Evolutionary conservation across 2,797 vertebrate species (phyloP).

Genomic region (Lateolabrax maculatus): DNA sequence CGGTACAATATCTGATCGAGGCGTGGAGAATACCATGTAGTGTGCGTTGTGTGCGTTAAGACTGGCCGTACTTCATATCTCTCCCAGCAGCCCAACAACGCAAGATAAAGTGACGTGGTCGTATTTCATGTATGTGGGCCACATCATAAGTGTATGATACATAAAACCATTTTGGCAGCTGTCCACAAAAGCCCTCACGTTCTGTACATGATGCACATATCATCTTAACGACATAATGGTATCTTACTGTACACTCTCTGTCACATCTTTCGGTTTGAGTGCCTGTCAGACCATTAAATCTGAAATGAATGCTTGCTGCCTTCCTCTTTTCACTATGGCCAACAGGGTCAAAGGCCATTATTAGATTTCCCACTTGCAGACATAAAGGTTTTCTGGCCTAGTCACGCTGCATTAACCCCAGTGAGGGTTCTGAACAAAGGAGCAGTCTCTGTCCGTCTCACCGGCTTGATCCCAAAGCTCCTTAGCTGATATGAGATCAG

Average conservation of each 20-base stretch:
- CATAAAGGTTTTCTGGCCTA: constrained; percentile 58
- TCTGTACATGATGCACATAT: constrained; percentile 45
- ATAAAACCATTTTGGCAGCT: constrained; percentile 58
- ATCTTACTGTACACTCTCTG: constrained; percentile 49
- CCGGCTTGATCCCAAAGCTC: constrained; percentile 64
- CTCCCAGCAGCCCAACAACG: constrained; percentile 22
- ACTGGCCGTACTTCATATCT: constrained; percentile 21
- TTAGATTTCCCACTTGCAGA: constrained; percentile 59
- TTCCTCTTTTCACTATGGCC: constrained; percentile 44
- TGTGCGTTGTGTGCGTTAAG: constrained; percentile 53
- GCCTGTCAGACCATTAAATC: constrained; percentile 52
- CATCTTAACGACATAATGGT: constrained; percentile 62
- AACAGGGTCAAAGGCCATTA: constrained; percentile 62
- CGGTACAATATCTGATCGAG: constrained; percentile 80
- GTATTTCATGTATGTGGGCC: constrained; percentile 46
- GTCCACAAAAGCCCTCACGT: constrained; percentile 46
- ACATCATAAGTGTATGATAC: constrained; percentile 43
- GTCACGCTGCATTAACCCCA: constrained; percentile 67
- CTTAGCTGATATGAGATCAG: constrained; percentile 76
- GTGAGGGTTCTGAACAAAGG: constrained; percentile 63
- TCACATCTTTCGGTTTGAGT: constrained; percentile 51
- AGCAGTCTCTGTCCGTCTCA: constrained; percentile 63
- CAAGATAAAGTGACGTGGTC: constrained; percentile 30
- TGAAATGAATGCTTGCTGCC: constrained; percentile 50
- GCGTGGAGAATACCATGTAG: constrained; percentile 56